Percentiles rank a stretch among this genome's conserved stretches.
These are phyloP conservation scores for Microctonus brassicae DNA, from an alignment of 2,888 invertebrate species.

Conservation along the genomic window DNA sequence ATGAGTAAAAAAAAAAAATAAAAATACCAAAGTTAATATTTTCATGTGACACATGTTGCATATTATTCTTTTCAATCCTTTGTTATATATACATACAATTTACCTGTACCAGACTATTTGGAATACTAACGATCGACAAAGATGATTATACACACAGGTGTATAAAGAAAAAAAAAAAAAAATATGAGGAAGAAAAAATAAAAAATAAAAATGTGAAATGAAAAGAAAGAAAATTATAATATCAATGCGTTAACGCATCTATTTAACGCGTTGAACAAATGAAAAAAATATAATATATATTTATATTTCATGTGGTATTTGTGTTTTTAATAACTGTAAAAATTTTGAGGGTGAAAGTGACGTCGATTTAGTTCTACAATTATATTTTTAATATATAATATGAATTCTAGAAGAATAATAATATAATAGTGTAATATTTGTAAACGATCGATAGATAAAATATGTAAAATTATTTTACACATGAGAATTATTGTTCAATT, in stretches of 20 bases:
- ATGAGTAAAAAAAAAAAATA: background rate
- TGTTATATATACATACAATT: background rate
- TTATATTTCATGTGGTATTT: too few species aligned
- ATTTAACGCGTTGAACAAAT: background rate
- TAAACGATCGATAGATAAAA: too few species aligned
- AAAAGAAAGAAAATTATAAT: constrained; percentile 1
- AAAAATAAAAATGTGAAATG: background rate
- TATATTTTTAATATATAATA: too few species aligned
- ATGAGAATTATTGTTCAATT: too few species aligned
- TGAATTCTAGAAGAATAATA: too few species aligned
- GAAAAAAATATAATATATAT: background rate
- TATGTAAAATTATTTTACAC: too few species aligned
- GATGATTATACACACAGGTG: too few species aligned
- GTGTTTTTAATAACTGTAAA: too few species aligned
- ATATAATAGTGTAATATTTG: too few species aligned
- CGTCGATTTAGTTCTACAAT: too few species aligned
- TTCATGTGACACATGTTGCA: constrained; percentile 24
- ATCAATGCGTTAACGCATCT: background rate
- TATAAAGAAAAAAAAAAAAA: background rate
- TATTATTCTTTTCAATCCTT: constrained; percentile 16
- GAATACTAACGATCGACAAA: constrained; percentile 11
- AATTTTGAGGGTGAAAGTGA: too few species aligned
- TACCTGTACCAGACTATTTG: background rate
- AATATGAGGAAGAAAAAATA: background rate
- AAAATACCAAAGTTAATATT: constrained; percentile 8